Base-by-base conservation (phyloP, 37 sponge, comb jelly and placozoan genomes). In the Cladorhizidae sp. region DNA sequence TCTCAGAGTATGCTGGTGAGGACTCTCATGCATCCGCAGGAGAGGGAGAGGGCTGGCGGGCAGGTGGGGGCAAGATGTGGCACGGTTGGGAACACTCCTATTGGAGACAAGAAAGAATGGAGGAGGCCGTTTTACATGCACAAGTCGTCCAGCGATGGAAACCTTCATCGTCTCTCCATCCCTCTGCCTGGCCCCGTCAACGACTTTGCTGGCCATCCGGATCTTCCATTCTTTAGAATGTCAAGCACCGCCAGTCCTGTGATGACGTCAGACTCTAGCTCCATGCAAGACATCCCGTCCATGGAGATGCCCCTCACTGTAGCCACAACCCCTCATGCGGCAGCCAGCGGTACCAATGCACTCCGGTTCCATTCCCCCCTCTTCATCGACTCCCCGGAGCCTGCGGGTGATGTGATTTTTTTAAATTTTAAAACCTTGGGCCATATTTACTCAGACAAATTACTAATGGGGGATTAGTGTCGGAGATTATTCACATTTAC, bases 81-180 rank as follows among this genome's bases (percentile, higher is more conserved):
- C 15, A 29, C 7, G 5, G 12, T 12, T 29, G 62, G 3, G 62
- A 12, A 5, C 62, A 61, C 29, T 61, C 2, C 49, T 9, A 45
- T 22, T 41, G 18, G 37, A 14, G 62, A 0, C 23, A 42, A 25
- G 21, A 37, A 26, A 40, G 80, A 70, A 23, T 62, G 26, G 63
- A 61, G 57, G 49, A n/a, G 22, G 63, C 33, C 36, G 18, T 67
- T 67, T 62, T 58, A 23, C 22, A 40, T 49, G 0, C 72, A 40
- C 38, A 77, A 78, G 63, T 77, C 85, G 28, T 78, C 64, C 72
- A 85, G 85, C 39, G 85, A 85, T 25, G 63, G 85, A 21, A 78
- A 78, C 29, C 31, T 85, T 0, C 70, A 33, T 15, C 25, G n/a
- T 22, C 41, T 76, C 15, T 3, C 28, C 7, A 17, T 59, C 43